Conservation (phyloP, 2,797 vertebrate species). For the Eidolon dupreanum region DNA sequence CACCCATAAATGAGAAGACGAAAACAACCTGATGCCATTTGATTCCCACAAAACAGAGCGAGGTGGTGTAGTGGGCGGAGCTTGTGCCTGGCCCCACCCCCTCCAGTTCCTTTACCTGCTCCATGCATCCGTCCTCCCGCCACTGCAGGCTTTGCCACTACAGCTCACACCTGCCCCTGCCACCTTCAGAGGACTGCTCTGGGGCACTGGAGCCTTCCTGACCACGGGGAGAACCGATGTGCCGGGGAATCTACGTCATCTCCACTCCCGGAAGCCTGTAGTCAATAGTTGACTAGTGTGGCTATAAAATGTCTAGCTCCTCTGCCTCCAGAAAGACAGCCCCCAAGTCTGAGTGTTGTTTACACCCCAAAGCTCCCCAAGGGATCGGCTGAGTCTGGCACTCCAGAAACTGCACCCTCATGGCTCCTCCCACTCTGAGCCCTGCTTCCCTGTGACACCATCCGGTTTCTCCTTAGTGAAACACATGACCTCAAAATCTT, state of each 20-base stretch:
- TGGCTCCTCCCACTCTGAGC: not conserved
- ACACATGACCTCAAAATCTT: not conserved
- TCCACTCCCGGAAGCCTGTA: not conserved
- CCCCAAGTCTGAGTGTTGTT: not conserved
- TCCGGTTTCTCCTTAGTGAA: not conserved
- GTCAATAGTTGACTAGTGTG: not conserved
- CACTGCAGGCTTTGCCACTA: not conserved
- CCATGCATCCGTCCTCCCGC: not conserved
- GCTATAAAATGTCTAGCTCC: not conserved
- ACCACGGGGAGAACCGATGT: not conserved
- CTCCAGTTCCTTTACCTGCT: not conserved
- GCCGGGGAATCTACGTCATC: not conserved
- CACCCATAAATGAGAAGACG: not conserved
- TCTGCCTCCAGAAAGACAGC: not conserved
- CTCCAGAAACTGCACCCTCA: not conserved
- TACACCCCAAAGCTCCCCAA: not conserved
- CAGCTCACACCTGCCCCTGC: not conserved
- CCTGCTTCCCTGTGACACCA: not conserved
- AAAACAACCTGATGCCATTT: not conserved
- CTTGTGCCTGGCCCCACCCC: too few species aligned
- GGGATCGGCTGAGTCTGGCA: not conserved
- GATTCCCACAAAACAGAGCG: not conserved
- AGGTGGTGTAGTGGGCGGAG: rapidly evolving
- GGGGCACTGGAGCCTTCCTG: not conserved
- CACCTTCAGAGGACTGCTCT: too few species aligned